phyloP scores from a whole-genome alignment of 2,797 vertebrate species.

The Spheniscus humboldti region DNA sequence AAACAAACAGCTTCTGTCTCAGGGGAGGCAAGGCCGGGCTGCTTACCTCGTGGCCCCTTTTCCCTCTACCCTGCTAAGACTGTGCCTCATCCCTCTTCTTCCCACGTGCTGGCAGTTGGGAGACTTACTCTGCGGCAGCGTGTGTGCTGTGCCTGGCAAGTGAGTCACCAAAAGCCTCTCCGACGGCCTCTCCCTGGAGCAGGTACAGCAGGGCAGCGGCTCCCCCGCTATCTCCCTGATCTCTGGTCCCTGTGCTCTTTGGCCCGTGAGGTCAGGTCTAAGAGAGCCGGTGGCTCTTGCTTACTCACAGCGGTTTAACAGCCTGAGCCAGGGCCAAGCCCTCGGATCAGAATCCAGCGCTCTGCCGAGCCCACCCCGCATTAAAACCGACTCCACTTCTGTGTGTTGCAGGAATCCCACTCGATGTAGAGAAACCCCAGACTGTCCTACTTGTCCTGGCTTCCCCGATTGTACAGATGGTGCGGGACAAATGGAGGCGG shows the following conservation, averaged over 20 bases:
- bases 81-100: neutral
- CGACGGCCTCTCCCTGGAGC: neutral
- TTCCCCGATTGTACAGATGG: neutral
- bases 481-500: neutral
- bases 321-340: neutral
- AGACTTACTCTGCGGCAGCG: accelerated
- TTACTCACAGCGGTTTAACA: neutral
- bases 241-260: neutral
- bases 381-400: neutral
- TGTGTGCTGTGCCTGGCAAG: neutral
- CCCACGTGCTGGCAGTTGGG: neutral
- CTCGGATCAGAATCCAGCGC: accelerated
- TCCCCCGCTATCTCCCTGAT: neutral
- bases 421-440: neutral
- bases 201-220: neutral
- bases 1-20: neutral
- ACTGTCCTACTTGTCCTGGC: neutral
- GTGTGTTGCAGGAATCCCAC: conserved; percentile 29
- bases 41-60: neutral
- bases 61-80: neutral
- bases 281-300: neutral
- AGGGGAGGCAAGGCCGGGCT: neutral
- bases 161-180: neutral
- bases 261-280: neutral
- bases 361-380: accelerated